phyloP scores from a whole-genome alignment of 2,113 vertebrate species.

The Microtus pennsylvanicus region DNA sequence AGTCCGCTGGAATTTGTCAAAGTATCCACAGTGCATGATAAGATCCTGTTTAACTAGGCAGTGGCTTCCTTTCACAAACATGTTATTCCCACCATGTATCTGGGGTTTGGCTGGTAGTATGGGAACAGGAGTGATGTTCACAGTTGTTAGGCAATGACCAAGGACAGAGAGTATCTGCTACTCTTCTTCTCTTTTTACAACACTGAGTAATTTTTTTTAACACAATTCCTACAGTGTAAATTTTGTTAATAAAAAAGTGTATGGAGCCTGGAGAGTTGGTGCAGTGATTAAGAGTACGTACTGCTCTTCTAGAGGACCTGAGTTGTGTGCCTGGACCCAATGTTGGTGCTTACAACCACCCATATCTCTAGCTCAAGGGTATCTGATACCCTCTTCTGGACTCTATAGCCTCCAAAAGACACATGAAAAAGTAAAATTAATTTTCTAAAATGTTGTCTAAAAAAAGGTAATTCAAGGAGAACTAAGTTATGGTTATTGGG shows the following conservation, averaged over 20 bases:
- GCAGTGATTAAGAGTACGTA: no score
- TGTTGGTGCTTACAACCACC: background rate
- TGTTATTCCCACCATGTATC: background rate
- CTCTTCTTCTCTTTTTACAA: background rate
- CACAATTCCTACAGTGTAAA: background rate
- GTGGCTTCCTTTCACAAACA: background rate
- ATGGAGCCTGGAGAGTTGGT: background rate
- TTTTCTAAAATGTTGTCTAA: background rate
- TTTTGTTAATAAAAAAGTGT: background rate
- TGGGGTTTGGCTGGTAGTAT: background rate
- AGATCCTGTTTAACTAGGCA: background rate
- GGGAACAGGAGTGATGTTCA: background rate
- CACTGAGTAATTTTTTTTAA: background rate
- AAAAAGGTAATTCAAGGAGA: background rate
- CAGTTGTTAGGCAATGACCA: background rate
- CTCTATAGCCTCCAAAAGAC: background rate
- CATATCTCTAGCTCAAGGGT: background rate
- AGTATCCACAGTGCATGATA: background rate
- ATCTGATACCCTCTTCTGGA: background rate
- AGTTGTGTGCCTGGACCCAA: background rate
- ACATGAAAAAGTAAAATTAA: background rate
- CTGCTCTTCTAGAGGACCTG: background rate
- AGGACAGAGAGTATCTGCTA: background rate
- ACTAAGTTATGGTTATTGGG: background rate
- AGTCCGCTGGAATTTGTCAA: background rate